phyloP scores from a whole-genome alignment of 2,113 vertebrate genomes.

The Antennarius striatus region DNA sequence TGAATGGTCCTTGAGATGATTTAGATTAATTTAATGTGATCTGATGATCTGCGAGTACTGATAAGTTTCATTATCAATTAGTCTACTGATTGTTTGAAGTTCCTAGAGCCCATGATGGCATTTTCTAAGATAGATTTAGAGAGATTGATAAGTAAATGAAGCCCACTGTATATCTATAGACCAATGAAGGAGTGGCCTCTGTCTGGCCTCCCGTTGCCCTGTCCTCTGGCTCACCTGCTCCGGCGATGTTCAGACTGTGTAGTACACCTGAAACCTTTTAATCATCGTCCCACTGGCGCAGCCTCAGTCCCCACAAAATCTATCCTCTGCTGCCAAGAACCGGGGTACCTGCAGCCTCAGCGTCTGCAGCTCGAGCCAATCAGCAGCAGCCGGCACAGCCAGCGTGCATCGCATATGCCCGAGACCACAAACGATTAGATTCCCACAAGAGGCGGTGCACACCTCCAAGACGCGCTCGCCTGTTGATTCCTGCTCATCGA shows the following conservation, averaged over 20 bases:
- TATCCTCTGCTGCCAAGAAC: constrained; percentile 25
- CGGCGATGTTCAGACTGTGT: constrained; percentile 20
- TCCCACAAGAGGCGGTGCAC: background rate
- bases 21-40: too few species aligned
- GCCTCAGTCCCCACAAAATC: constrained; percentile 18
- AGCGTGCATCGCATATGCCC: constrained; percentile 5
- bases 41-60: too few species aligned
- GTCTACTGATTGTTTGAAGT: too few species aligned
- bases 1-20: too few species aligned
- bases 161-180: background rate
- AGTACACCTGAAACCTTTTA: constrained; percentile 32
- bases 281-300: constrained; percentile 32
- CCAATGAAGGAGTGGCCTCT: background rate
- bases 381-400: constrained; percentile 15
- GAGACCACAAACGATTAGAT: constrained; percentile 6
- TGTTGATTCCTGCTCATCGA: constrained; percentile 35
- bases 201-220: background rate
- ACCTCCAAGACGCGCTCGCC: constrained; percentile 3
- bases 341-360: constrained; percentile 8
- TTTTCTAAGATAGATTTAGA: too few species aligned
- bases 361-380: constrained; percentile 9
- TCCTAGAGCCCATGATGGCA: too few species aligned
- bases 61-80: too few species aligned
- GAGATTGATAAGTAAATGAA: too few species aligned
- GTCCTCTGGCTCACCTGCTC: constrained; percentile 9